Conservation (phyloP, 2,113 vertebrate species). For the Elephantulus edwardii region DNA sequence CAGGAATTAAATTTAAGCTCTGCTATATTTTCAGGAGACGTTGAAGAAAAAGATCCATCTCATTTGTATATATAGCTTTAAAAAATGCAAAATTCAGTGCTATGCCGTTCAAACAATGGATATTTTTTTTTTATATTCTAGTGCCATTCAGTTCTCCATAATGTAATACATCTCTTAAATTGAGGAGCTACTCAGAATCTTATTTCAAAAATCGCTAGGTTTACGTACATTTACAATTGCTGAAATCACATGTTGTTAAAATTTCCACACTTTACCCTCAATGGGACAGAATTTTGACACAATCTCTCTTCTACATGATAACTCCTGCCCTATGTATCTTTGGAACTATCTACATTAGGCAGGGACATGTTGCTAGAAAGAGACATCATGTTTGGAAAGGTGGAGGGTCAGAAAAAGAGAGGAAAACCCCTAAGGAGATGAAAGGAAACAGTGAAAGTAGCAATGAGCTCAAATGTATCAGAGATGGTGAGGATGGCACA, state of each 20-base stretch:
- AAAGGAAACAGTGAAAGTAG: too few relatives aligned
- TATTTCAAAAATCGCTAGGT: background rate
- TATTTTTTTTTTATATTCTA: conserved; percentile 25
- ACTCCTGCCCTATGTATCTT: background rate
- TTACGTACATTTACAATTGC: background rate
- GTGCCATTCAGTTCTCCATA: background rate
- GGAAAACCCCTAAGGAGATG: too few relatives aligned
- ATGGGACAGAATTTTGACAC: background rate
- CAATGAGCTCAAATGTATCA: too few relatives aligned
- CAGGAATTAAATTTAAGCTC: conserved; percentile 45
- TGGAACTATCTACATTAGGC: background rate
- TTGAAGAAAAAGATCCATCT: conserved; percentile 30
- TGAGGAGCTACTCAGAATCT: background rate
- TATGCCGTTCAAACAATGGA: background rate
- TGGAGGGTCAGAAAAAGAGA: too few relatives aligned
- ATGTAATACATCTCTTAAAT: conserved; percentile 30
- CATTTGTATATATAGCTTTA: conserved; percentile 23
- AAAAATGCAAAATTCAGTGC: conserved; percentile 32
- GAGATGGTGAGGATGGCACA: too few relatives aligned
- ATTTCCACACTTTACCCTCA: background rate
- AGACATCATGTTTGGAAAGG: too few relatives aligned
- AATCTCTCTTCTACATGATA: background rate
- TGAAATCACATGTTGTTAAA: background rate
- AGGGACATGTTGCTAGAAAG: too few relatives aligned
- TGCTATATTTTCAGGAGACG: conserved; percentile 37